phyloP scores from a whole-genome alignment of 2,888 invertebrate genomes.

The Troglohyphantes excavatus region DNA sequence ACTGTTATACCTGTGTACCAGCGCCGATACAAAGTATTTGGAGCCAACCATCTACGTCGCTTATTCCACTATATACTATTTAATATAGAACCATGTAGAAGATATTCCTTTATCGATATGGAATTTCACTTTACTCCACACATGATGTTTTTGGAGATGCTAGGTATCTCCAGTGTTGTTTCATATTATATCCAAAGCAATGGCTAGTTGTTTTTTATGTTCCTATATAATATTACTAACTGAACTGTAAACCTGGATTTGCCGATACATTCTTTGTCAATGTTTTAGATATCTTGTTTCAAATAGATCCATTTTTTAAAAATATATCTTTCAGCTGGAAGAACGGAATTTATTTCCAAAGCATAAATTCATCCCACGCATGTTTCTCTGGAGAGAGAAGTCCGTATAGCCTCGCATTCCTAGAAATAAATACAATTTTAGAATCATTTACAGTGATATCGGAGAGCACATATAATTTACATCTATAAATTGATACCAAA shows the following conservation, averaged over 20 bases:
- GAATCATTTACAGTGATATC: no score
- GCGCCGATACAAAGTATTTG: not conserved
- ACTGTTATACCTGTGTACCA: slow-evolving; percentile 3
- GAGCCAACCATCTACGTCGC: not conserved
- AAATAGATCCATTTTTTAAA: not conserved
- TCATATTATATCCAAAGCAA: not conserved
- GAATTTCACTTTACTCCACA: slow-evolving; percentile 2
- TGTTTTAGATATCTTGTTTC: not conserved
- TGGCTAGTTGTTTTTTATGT: not conserved
- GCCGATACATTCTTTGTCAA: not conserved
- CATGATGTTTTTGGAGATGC: not conserved
- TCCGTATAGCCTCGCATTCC: no score
- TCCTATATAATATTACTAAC: not conserved
- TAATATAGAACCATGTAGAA: not conserved
- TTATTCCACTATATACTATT: not conserved
- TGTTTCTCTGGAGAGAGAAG: not conserved
- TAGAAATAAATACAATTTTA: no score
- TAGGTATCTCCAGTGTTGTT: not conserved
- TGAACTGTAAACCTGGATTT: not conserved
- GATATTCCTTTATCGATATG: slow-evolving; percentile 10
- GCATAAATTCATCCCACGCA: not conserved
- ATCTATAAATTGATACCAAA: no score
- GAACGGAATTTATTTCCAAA: not conserved
- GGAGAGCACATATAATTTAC: no score
- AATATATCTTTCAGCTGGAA: not conserved